Conservation (phyloP, 2,888 invertebrate species). For the Cephus pygmeus region DNA sequence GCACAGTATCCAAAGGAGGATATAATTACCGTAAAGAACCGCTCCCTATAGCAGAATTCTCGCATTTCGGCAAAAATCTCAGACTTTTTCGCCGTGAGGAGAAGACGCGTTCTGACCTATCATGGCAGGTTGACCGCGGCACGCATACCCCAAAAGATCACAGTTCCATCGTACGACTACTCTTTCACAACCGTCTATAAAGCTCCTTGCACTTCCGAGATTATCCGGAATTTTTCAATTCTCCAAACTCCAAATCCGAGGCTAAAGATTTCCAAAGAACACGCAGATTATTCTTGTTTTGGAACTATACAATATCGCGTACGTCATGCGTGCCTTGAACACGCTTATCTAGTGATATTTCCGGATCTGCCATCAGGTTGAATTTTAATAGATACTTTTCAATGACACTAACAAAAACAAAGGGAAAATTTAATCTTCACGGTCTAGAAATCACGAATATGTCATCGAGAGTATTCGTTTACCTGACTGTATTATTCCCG, state of each 20-base stretch:
- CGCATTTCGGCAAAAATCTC: conserved; percentile 49
- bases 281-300: conserved; percentile 43
- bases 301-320: conserved; percentile 49
- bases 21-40: conserved; percentile 51
- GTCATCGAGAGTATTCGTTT: background rate
- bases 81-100: conserved; percentile 45
- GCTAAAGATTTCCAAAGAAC: conserved; percentile 17
- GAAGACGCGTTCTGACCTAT: conserved; percentile 63
- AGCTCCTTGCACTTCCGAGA: background rate
- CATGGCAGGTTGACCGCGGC: conserved; percentile 61
- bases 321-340: conserved; percentile 43
- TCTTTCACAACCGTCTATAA: background rate
- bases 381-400: background rate
- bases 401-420: background rate
- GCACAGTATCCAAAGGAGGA: background rate
- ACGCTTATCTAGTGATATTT: conserved; percentile 34
- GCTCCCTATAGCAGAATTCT: conserved; percentile 53
- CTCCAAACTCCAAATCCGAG: background rate
- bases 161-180: background rate
- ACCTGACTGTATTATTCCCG: background rate
- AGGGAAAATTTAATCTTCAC: background rate
- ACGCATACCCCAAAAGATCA: conserved; percentile 37
- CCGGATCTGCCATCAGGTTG: conserved; percentile 7
- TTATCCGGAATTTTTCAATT: conserved; percentile 8
- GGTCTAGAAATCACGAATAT: background rate